Evolutionary conservation across 2,113 vertebrate species (phyloP).

Genomic region (Calonectris borealis): DNA sequence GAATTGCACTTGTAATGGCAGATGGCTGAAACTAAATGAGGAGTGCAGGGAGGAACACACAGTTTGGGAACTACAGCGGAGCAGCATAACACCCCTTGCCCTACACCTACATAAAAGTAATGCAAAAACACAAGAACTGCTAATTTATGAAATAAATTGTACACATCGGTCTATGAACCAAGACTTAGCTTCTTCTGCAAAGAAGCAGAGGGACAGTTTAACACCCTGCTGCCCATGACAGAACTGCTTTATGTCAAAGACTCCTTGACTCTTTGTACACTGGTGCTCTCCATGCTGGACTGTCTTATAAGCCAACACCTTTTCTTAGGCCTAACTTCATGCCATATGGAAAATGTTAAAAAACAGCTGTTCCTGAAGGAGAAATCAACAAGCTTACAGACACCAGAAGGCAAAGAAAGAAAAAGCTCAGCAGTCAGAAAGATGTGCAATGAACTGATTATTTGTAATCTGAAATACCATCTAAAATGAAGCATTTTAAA

Average conservation of each 20-base stretch:
- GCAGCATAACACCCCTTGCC: background rate
- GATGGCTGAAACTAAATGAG: background rate
- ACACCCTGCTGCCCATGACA: background rate
- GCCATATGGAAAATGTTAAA: background rate
- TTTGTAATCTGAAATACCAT: background rate
- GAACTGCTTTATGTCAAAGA: background rate
- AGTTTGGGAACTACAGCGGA: background rate
- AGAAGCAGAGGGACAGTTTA: background rate
- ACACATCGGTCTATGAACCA: too few species aligned
- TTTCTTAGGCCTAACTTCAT: background rate
- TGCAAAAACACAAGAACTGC: background rate
- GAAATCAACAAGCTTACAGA: background rate
- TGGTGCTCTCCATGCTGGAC: background rate
- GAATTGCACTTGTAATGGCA: background rate
- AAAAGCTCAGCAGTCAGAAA: background rate
- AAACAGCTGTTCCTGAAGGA: background rate
- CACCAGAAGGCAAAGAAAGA: background rate
- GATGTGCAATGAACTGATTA: background rate
- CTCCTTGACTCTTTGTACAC: background rate
- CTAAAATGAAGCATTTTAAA: background rate
- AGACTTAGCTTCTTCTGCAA: background rate
- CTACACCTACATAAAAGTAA: background rate
- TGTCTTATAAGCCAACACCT: background rate
- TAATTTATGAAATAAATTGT: background rate
- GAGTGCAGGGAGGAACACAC: background rate